Evolutionary conservation across 1,140 invertebrate genomes (phyloP).

Genomic region (Tetramorium simillimum): DNA sequence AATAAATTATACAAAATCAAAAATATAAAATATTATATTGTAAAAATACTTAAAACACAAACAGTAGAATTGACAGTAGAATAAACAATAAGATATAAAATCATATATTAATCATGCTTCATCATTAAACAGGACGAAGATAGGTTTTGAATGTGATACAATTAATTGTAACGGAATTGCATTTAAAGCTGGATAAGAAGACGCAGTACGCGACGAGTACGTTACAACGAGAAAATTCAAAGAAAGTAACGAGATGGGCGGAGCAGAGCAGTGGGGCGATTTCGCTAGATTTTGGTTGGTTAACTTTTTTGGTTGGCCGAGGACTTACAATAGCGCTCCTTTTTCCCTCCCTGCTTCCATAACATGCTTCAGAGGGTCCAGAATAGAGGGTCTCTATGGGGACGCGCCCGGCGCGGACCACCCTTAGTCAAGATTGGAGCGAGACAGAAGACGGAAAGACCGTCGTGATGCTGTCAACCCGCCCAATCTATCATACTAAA

Average conservation of each 20-base stretch:
- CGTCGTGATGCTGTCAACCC: constrained; percentile 79
- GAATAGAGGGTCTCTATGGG: constrained; percentile 67
- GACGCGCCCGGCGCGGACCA: constrained; percentile 72
- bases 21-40: not conserved
- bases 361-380: constrained; percentile 65
- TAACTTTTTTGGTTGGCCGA: constrained; percentile 79
- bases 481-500: constrained; percentile 84
- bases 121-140: not conserved
- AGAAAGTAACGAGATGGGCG: constrained; percentile 76
- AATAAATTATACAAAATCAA: not conserved
- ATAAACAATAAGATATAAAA: constrained; percentile 16
- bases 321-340: constrained; percentile 72
- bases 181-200: not conserved
- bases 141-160: not conserved
- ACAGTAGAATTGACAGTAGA: not conserved
- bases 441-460: constrained; percentile 56
- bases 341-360: constrained; percentile 69
- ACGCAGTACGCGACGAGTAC: not conserved
- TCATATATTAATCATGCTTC: not conserved
- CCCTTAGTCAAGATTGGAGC: constrained; percentile 70
- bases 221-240: constrained; percentile 42
- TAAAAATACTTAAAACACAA: not conserved
- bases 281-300: constrained; percentile 78
- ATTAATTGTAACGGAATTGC: constrained; percentile 6
- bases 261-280: constrained; percentile 72